Conservation (phyloP, 2,888 invertebrate genomes). For the Luperina testacea region DNA sequence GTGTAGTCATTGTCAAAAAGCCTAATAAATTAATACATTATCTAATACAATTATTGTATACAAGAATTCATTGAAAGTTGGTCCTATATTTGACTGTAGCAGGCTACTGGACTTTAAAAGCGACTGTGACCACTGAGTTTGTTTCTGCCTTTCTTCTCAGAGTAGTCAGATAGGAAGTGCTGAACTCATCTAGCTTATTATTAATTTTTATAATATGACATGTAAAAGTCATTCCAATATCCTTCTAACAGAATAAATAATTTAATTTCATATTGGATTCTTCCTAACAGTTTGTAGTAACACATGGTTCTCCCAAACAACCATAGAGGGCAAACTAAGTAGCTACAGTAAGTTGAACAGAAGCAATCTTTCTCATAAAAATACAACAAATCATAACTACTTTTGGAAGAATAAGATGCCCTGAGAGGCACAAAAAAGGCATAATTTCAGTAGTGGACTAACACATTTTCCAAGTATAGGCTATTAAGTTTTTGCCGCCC, state of each 20-base stretch:
- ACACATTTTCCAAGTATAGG: no score
- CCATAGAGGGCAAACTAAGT: neutral
- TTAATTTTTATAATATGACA: no score
- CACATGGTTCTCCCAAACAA: neutral
- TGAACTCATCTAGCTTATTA: no score
- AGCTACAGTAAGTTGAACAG: neutral
- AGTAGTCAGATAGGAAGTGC: no score
- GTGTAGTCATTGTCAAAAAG: neutral
- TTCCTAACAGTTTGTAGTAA: neutral
- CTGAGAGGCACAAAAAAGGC: neutral
- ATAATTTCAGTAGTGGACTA: no score
- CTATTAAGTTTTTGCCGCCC: no score
- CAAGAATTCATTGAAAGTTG: neutral
- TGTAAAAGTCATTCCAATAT: no score
- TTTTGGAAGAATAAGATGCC: neutral
- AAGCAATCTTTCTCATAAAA: neutral
- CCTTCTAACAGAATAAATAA: no score
- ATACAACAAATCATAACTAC: neutral
- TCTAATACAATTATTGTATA: neutral
- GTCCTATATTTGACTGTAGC: neutral
- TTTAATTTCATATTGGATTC: neutral
- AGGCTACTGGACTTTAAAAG: neutral
- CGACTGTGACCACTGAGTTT: no score
- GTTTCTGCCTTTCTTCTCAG: no score
- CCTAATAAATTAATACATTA: neutral